phyloP scores from a whole-genome alignment of 2,888 invertebrate species.

The Fragum whitleyi region DNA sequence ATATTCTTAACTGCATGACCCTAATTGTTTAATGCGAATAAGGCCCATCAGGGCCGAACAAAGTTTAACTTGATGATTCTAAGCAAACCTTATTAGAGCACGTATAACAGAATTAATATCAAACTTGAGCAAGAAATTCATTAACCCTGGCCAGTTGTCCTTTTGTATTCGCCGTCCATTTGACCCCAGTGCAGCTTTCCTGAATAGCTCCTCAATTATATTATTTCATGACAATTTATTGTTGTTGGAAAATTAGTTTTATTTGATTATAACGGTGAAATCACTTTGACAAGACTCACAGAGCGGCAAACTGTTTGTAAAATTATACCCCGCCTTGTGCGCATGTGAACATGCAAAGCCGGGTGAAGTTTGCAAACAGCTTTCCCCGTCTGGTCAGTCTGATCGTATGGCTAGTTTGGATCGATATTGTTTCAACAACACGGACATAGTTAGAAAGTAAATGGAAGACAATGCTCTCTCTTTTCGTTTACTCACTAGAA shows the following conservation, averaged over 20 bases:
- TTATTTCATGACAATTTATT: conserved; percentile 4
- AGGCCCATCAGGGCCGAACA: neutral
- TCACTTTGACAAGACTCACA: neutral
- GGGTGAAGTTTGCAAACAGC: too few relatives aligned
- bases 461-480: too few relatives aligned
- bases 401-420: too few relatives aligned
- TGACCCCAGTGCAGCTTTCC: conserved; percentile 3
- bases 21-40: too few relatives aligned
- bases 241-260: conserved; percentile 1
- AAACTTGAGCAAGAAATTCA: neutral
- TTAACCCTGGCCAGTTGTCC: conserved; percentile 9
- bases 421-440: too few relatives aligned
- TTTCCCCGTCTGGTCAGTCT: too few relatives aligned
- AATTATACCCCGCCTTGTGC: too few relatives aligned
- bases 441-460: too few relatives aligned
- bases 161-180: conserved; percentile 6
- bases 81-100: conserved; percentile 1
- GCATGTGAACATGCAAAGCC: too few relatives aligned
- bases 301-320: too few relatives aligned
- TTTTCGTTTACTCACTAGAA: too few relatives aligned
- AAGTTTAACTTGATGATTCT: conserved; percentile 4
- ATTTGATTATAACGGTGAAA: neutral
- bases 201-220: conserved; percentile 8
- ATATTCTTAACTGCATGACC: too few relatives aligned
- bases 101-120: neutral